These are phyloP conservation scores for Pipistrellus pygmaeus DNA, from an alignment of 2,797 vertebrate genomes.

Conservation along the genomic window DNA sequence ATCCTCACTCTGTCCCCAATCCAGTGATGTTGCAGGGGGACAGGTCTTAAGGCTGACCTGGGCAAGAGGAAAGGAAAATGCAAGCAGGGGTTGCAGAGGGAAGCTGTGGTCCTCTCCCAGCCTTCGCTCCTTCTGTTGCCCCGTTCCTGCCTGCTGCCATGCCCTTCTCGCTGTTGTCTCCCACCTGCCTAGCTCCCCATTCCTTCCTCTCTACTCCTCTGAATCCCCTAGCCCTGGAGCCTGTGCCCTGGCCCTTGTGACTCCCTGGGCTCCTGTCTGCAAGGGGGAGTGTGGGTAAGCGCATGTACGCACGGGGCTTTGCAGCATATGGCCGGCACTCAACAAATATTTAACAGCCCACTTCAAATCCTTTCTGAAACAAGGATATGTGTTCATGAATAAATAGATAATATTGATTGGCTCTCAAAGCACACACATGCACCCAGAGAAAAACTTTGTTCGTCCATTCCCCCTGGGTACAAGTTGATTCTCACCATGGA, in stretches of 20 bases:
- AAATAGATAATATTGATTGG: background rate
- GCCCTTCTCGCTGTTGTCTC: background rate
- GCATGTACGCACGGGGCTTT: background rate
- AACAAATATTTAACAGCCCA: background rate
- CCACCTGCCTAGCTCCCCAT: background rate
- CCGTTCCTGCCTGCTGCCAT: background rate
- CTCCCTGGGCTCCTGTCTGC: background rate
- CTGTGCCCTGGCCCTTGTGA: background rate
- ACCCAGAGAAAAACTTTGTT: constrained; percentile 27
- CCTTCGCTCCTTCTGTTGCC: background rate
- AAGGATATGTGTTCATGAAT: background rate
- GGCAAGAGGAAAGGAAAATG: background rate
- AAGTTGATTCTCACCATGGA: background rate
- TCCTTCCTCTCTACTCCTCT: background rate
- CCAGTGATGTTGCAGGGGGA: background rate
- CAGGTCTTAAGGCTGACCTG: background rate
- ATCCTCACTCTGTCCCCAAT: background rate
- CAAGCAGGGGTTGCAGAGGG: background rate
- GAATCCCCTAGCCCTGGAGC: background rate
- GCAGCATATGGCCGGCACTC: background rate
- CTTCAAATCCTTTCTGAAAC: constrained; percentile 30
- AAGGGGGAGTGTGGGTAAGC: no score
- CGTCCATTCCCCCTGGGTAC: background rate
- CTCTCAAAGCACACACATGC: constrained; percentile 15
- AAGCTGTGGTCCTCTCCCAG: background rate